Percentiles rank a stretch among this genome's conserved stretches.
phyloP scores from a whole-genome alignment of 2,113 vertebrate species.

The Pongo pygmaeus region DNA sequence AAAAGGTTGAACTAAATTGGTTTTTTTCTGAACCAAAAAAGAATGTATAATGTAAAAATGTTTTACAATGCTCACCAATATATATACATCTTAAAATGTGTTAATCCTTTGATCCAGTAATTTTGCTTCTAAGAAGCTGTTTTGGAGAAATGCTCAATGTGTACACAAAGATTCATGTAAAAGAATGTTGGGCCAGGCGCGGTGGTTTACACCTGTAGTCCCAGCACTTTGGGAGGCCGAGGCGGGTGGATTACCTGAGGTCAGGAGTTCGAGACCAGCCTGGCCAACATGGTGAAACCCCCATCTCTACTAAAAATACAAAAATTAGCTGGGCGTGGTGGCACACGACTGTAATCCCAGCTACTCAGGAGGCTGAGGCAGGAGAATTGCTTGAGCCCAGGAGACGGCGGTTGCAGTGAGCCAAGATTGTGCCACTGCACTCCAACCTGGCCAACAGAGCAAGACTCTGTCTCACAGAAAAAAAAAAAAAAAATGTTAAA shows the following conservation, averaged over 20 bases:
- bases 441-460: no score
- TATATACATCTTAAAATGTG: background rate
- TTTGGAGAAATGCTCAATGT: background rate
- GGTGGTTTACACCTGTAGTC: background rate
- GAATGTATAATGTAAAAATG: background rate
- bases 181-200: background rate
- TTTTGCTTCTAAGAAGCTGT: background rate
- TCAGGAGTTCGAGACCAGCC: no score
- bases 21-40: background rate
- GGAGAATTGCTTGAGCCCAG: no score
- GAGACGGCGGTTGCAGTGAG: no score
- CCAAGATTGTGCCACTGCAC: no score
- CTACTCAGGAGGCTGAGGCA: no score
- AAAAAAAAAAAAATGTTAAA: background rate
- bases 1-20: background rate
- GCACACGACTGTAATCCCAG: no score
- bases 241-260: no score
- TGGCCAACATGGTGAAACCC: no score
- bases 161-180: background rate
- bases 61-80: background rate
- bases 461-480: background rate
- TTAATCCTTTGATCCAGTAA: background rate
- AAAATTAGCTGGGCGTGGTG: no score
- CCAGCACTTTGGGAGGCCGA: no score
- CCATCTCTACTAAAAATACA: no score